Percentiles rank a stretch among this genome's conserved stretches.
Conservation (phyloP, 2,113 vertebrate species). For the Dryoscopus gambensis region DNA sequence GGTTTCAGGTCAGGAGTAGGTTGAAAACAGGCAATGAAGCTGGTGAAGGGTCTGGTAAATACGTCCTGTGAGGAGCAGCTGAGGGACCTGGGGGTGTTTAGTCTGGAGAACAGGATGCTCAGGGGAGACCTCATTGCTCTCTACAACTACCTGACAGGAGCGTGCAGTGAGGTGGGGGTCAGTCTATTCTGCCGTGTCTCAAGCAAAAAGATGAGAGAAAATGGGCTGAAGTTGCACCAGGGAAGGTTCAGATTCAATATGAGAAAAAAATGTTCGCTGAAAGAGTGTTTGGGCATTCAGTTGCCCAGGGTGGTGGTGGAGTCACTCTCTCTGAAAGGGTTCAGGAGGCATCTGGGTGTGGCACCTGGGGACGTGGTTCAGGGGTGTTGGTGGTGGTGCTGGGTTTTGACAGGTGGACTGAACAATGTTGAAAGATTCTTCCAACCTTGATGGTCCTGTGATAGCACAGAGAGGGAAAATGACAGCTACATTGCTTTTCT, state of each 20-base stretch:
- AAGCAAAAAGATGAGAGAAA: background rate
- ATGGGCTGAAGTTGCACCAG: background rate
- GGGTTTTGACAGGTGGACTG: background rate
- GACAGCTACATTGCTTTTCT: background rate
- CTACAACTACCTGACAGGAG: background rate
- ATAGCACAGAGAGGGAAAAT: background rate
- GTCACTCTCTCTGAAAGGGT: background rate
- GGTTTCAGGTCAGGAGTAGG: background rate
- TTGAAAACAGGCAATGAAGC: background rate
- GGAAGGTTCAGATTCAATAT: background rate
- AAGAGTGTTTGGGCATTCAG: accelerated
- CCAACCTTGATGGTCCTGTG: background rate
- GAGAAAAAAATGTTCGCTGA: background rate
- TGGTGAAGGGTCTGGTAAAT: background rate
- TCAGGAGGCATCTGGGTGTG: background rate
- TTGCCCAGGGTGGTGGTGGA: background rate
- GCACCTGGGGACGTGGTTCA: background rate
- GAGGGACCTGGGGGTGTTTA: background rate
- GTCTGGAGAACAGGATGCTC: background rate
- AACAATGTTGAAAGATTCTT: background rate
- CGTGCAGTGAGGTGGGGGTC: background rate
- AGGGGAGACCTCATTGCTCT: background rate
- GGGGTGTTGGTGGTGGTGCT: background rate
- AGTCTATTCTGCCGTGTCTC: background rate
- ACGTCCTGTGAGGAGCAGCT: background rate